Percentiles rank a stretch among this genome's conserved stretches.
These are phyloP conservation scores for Bufo bufo DNA, from an alignment of 2,113 vertebrate species.

Conservation along the genomic window DNA sequence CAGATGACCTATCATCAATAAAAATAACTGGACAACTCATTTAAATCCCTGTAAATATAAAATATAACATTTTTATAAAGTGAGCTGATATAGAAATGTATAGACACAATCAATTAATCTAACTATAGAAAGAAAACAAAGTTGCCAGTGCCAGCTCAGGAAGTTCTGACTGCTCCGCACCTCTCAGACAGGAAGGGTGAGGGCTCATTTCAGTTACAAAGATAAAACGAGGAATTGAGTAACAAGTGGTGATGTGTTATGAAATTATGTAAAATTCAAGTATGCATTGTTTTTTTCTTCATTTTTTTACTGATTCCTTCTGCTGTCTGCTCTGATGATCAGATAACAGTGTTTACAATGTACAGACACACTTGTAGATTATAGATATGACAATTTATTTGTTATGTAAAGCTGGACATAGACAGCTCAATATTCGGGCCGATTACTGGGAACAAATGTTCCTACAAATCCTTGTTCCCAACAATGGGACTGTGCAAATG, in stretches of 20 bases:
- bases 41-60: neutral
- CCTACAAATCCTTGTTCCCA: no score
- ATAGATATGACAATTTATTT: neutral
- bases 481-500: no score
- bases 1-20: no score
- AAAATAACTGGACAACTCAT: neutral
- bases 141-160: constrained; percentile 1
- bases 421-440: no score
- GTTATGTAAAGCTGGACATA: no score
- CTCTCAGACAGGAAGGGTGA: constrained; percentile 22
- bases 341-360: constrained; percentile 1
- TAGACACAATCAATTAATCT: neutral
- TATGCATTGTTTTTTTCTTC: neutral
- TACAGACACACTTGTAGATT: neutral
- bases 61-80: neutral
- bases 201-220: constrained; percentile 4
- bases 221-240: neutral
- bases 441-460: no score
- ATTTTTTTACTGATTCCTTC: neutral
- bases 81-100: neutral
- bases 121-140: neutral
- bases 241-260: neutral
- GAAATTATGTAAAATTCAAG: neutral
- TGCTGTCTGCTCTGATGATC: neutral
- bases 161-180: neutral